Conservation (phyloP, 2,797 vertebrate genomes). For the Schizothorax lantsangensis region DNA sequence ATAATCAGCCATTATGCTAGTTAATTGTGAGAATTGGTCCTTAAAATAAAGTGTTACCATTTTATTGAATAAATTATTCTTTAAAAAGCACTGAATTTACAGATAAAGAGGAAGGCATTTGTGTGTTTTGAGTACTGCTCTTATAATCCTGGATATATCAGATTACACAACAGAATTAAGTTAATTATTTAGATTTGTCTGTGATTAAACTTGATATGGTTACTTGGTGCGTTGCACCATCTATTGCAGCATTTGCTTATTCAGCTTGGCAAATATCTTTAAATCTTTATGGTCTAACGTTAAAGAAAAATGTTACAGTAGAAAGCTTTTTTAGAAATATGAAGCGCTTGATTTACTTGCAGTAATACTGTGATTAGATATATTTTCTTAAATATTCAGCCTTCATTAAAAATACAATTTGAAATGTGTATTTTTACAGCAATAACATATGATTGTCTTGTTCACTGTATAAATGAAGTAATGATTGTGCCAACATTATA, state of each 20-base stretch:
- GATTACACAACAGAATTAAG: background rate
- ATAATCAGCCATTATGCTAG: too few species aligned
- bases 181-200: background rate
- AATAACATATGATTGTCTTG: background rate
- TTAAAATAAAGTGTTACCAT: background rate
- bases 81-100: background rate
- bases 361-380: background rate
- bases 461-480: background rate
- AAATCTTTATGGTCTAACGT: background rate
- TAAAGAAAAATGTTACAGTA: background rate
- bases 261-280: background rate
- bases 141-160: background rate
- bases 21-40: background rate
- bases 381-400: background rate
- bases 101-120: background rate
- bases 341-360: background rate
- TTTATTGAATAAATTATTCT: background rate
- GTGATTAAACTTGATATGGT: background rate
- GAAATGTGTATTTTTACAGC: slow-evolving; percentile 15
- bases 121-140: background rate
- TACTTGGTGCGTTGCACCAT: too few species aligned
- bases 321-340: background rate
- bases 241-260: background rate
- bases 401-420: too few species aligned
- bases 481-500: background rate